These are phyloP conservation scores for Lycodopsis pacificus DNA, from an alignment of 2,797 vertebrate species.

Conservation along the genomic window DNA sequence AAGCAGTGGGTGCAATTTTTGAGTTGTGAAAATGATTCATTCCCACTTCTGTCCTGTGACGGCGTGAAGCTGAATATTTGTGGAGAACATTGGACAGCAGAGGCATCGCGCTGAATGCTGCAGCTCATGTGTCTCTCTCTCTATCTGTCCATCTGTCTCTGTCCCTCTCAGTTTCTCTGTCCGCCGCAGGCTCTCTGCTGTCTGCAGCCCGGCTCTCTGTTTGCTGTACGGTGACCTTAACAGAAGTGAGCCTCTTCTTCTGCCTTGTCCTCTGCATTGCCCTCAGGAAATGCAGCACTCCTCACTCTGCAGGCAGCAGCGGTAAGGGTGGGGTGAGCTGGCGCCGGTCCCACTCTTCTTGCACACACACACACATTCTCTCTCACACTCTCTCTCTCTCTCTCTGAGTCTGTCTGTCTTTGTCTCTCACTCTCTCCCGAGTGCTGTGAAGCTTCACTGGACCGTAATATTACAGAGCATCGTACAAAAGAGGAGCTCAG, in stretches of 20 bases:
- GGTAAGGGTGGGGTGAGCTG: constrained; percentile 84
- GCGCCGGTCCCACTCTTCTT: constrained; percentile 72
- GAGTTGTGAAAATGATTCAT: constrained; percentile 59
- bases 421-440: constrained; percentile 49
- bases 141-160: constrained; percentile 21
- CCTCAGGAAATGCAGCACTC: constrained; percentile 85
- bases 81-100: constrained; percentile 48
- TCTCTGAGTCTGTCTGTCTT: constrained; percentile 41
- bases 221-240: constrained; percentile 67
- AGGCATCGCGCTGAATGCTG: constrained; percentile 45
- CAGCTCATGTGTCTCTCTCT: constrained; percentile 40
- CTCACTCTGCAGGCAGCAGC: constrained; percentile 81
- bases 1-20: constrained; percentile 23
- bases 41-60: constrained; percentile 57
- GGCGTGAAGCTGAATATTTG: constrained; percentile 36
- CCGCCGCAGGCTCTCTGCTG: constrained; percentile 17
- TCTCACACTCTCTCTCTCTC: constrained; percentile 28
- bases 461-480: constrained; percentile 55
- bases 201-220: constrained; percentile 37
- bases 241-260: constrained; percentile 67
- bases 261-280: constrained; percentile 81
- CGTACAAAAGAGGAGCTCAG: constrained; percentile 44
- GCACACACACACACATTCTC: constrained; percentile 23
- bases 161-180: constrained; percentile 42
- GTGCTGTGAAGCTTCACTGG: constrained; percentile 56